Evolutionary conservation across 2,113 vertebrate species (phyloP).

Genomic region (Gobiocypris rarus): DNA sequence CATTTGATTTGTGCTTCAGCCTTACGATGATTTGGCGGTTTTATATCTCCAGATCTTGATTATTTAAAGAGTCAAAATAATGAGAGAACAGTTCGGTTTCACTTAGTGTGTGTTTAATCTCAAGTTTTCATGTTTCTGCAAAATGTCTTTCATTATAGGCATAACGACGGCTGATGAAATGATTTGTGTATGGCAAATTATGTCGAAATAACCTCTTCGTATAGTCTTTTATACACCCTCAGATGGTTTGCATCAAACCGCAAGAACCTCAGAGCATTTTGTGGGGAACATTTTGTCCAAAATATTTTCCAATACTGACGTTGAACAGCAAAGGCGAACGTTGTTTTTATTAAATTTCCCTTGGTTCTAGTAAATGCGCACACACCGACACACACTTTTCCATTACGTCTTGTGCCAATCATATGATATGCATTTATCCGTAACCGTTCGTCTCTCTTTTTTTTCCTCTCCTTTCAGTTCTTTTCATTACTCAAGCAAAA

Average conservation of each 20-base stretch:
- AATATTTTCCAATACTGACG: constrained; percentile 13
- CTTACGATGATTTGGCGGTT: background rate
- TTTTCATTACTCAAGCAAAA: background rate
- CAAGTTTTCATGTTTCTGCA: background rate
- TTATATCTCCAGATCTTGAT: background rate
- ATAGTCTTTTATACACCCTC: background rate
- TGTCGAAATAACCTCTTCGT: background rate
- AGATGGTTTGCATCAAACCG: constrained; percentile 17
- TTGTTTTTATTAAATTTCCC: background rate
- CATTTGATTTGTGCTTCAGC: background rate
- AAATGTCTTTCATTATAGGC: background rate
- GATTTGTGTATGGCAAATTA: background rate
- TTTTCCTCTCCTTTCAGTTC: background rate
- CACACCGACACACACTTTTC: background rate
- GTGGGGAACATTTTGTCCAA: constrained; percentile 8
- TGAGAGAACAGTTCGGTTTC: background rate
- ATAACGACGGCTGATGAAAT: background rate
- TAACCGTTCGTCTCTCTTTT: background rate
- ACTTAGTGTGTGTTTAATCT: background rate
- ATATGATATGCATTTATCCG: background rate
- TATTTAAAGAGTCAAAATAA: background rate
- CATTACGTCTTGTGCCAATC: background rate
- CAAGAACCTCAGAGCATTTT: background rate
- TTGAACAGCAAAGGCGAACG: background rate
- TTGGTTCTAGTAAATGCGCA: background rate